Evolutionary conservation across 2,888 invertebrate genomes (phyloP), one percentile per base, ranked within the genome.

Genomic region (Cecidostiba fungosa): DNA sequence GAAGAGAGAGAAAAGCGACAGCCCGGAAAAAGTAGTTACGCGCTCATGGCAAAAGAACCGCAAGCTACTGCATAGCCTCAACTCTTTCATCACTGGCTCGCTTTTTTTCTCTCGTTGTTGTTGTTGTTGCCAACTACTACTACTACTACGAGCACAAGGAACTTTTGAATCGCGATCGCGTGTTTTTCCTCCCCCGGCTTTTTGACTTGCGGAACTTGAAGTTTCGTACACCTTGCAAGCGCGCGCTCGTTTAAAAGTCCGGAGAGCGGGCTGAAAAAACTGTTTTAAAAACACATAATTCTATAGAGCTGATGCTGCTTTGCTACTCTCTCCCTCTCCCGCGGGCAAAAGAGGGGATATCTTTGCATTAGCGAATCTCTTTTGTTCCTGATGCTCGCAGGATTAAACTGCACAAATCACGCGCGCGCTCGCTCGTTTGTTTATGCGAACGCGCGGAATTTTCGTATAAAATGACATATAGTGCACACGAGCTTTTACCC

Each of bases 1-100:
- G 19, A 43, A 2, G n/a, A 3, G 3, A 3, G 26, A 26, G 36
- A 29, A 23, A 59, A 72, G 79, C 80, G 76, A 84, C 74, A 54
- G 50, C 29, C 19, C 26, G 74, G 76, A 80, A 80, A 84, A 76
- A 76, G 32, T 54, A 77, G 76, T 82, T 77, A 76, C 16, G 50
- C 16, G 50, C 39, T 12, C 50, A 14, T 19, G 47, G 50, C 26
- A 79, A 70, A 62, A 62, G 59, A 62, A 62, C n/a, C 59, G 59
- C 59, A 3, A 69, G 36, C 50, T 16, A n/a, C 50, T 50, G 62
- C 29, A 36, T 8, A 43, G 62, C 19, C 16, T 3, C 50, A 50
- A 43, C 66, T 66, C 26, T 62, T 62, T 62, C 59, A 62, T 3
- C 59, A 26, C 59, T 10, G 6, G 23, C 59, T 62, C 47, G 23